Percentiles rank a stretch among this genome's conserved stretches.
Evolutionary conservation across 2,797 vertebrate species (phyloP).

Genomic region (Eutrigla gurnardus): DNA sequence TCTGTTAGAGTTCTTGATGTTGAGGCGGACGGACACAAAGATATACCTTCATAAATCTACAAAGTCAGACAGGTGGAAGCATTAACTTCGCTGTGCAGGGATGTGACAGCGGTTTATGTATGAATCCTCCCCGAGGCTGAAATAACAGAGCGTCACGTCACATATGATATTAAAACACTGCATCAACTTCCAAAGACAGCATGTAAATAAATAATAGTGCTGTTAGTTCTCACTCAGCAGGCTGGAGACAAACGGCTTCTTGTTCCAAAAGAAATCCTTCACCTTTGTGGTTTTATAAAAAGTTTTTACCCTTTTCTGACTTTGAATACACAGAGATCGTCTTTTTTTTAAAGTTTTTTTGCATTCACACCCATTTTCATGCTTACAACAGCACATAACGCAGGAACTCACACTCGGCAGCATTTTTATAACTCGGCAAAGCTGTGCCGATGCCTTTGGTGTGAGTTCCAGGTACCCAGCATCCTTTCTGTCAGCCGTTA

Average conservation of each 20-base stretch:
- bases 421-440: constrained; percentile 51
- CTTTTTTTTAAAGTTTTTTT: constrained; percentile 16
- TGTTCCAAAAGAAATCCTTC: not conserved
- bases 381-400: constrained; percentile 53
- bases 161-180: not conserved
- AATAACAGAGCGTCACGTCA: not conserved
- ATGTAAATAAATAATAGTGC: too few relatives aligned
- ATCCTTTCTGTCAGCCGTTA: not conserved
- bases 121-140: not conserved
- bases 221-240: constrained; percentile 26
- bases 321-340: constrained; percentile 19
- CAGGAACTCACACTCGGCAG: constrained; percentile 32
- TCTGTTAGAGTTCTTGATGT: not conserved
- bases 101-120: not conserved
- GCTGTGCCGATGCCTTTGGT: constrained; percentile 28
- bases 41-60: not conserved
- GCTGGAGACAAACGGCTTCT: not conserved
- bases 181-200: too few relatives aligned
- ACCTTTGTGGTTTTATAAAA: not conserved
- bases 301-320: constrained; percentile 15
- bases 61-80: not conserved
- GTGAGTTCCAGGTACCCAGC: constrained; percentile 23
- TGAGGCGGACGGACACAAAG: not conserved
- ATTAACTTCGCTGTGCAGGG: not conserved
- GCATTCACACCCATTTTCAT: constrained; percentile 26